Evolutionary conservation across 2,888 invertebrate species (phyloP).

Genomic region (Diloba caeruleocephala): DNA sequence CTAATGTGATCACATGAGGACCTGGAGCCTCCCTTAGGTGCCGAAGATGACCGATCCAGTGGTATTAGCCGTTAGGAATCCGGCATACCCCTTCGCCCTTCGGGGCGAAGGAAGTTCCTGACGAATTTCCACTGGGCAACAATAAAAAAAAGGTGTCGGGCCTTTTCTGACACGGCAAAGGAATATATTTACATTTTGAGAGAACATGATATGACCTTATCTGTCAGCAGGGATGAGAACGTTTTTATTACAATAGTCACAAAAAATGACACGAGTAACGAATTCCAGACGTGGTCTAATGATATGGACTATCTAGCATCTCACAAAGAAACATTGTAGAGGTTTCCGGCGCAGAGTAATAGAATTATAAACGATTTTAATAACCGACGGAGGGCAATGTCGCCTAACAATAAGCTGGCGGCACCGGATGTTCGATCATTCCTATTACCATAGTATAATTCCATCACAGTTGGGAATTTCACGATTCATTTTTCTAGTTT

Average conservation of each 20-base stretch:
- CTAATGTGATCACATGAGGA: too few relatives aligned
- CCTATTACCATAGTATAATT: slow-evolving; percentile 76
- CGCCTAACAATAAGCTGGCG: slow-evolving; percentile 68
- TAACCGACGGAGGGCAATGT: slow-evolving; percentile 62
- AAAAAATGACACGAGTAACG: slow-evolving; percentile 28
- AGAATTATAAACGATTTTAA: slow-evolving; percentile 69
- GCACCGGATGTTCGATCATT: slow-evolving; percentile 74
- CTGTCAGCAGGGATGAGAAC: slow-evolving; percentile 38
- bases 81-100: too few relatives aligned
- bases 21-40: too few relatives aligned
- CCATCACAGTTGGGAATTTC: slow-evolving; percentile 58
- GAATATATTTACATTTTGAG: slow-evolving; percentile 39
- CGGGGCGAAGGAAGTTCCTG: too few relatives aligned
- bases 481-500: slow-evolving; percentile 51
- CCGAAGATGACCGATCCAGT: too few relatives aligned
- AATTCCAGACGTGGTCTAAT: slow-evolving; percentile 40
- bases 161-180: slow-evolving; percentile 27
- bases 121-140: too few relatives aligned
- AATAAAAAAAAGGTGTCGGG: too few relatives aligned
- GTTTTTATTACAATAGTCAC: slow-evolving; percentile 35
- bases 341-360: slow-evolving; percentile 57
- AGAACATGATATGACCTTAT: slow-evolving; percentile 34
- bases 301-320: slow-evolving; percentile 36
- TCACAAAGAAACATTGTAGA: slow-evolving; percentile 64
- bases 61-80: too few relatives aligned